Conservation (phyloP, 64 coral and sea anemone genomes). For the Dendrophyllia cribrosa region DNA sequence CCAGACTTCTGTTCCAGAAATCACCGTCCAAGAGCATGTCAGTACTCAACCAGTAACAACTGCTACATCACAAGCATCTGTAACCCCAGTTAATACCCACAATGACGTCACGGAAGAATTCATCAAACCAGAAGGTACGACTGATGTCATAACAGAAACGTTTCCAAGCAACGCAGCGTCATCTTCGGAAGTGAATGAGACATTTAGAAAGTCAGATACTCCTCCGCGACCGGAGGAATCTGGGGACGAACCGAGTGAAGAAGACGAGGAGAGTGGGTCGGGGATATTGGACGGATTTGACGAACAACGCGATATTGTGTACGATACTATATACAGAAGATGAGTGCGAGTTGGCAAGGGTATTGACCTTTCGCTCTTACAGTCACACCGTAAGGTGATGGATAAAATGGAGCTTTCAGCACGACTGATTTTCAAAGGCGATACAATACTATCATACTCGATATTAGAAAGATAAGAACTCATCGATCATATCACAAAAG, state of each 20-base stretch:
- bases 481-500: too few species aligned
- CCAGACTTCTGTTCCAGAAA: constrained; percentile 21
- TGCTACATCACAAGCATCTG: constrained; percentile 34
- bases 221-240: constrained; percentile 1
- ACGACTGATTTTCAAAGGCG: too few species aligned
- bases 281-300: constrained; percentile 2
- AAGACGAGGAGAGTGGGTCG: constrained; percentile 3
- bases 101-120: constrained; percentile 37
- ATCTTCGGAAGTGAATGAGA: constrained; percentile 32
- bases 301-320: constrained; percentile 12
- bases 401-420: too few species aligned
- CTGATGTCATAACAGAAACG: constrained; percentile 30
- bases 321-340: background rate
- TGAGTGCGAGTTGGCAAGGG: too few species aligned
- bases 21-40: background rate
- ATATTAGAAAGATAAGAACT: too few species aligned
- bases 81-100: constrained; percentile 15
- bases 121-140: background rate
- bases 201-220: constrained; percentile 58
- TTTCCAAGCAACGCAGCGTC: constrained; percentile 10
- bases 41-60: constrained; percentile 18
- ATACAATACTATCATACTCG: too few species aligned
- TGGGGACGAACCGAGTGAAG: constrained; percentile 1
- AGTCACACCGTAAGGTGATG: too few species aligned
- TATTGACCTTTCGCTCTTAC: too few species aligned